Evolutionary conservation across 2,797 vertebrate species (phyloP), one percentile per base, ranked within the genome.

Genomic region (Hylomyscus alleni): DNA sequence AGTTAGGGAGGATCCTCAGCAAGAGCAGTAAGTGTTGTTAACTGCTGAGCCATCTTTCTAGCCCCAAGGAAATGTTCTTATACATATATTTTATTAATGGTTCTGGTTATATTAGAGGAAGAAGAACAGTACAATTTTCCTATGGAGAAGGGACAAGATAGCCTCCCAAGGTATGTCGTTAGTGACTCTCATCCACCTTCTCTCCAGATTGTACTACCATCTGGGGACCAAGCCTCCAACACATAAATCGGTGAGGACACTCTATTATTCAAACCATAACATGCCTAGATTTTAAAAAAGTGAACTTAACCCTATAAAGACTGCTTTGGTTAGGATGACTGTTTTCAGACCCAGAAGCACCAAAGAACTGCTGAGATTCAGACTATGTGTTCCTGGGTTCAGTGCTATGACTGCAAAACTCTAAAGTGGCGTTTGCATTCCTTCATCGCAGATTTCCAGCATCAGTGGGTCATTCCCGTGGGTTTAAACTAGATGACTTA

Each of bases 101-200:
- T 10, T 81, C 62, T 73, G 84, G 77, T 52, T 95, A 89, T 83
- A 95, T 88, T 67, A 92, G 40, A 47, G 29, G 19, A 17, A 11
- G 26, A 65, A 97, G 99, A 97, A 99, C 98, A 40, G 98, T 98
- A 97, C 83, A 92, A 90, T 98, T 96, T 98, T 98, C 44, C 97
- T 97, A 47, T 69, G 97, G 98, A 98, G 97, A 98, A 82, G 10
- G 14, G 9, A 29, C 20, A 90, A n/a, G 20, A 50, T 11, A 50
- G 13, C 22, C 31, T 26, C 26, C 7, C 12, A 37, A 67, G 20
- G 22, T 3, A 44, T 17, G 22, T 20, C 15, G 44, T 31, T 22
- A 54, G 56, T 6, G n/a, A 31, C 44, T 31, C 8, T 20, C 34
- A 26, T 37, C 12, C 15, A 22, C 5, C 31, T 20, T 47, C 52